Conservation (phyloP, 2,113 vertebrate genomes). For the Periophthalmodon schlosseri region DNA sequence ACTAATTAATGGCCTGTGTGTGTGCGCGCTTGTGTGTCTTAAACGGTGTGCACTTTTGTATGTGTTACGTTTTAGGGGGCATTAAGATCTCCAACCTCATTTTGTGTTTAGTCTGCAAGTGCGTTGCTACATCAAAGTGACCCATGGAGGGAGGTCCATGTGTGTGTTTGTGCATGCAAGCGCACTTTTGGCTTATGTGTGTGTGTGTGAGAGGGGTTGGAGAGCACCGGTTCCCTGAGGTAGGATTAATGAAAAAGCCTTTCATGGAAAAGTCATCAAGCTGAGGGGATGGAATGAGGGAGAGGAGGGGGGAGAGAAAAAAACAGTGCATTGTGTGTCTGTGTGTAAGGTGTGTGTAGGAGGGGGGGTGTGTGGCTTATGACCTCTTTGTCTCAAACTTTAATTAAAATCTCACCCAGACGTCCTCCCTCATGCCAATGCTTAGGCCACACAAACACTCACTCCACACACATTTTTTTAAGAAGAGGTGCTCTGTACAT, state of each 20-base stretch:
- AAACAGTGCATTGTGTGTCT: constrained; percentile 69
- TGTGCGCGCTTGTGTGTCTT: constrained; percentile 31
- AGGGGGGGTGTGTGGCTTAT: constrained; percentile 75
- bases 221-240: constrained; percentile 80
- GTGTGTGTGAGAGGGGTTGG: constrained; percentile 62
- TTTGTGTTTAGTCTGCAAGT: constrained; percentile 76
- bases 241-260: constrained; percentile 84
- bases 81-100: constrained; percentile 67
- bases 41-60: constrained; percentile 44
- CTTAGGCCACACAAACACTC: constrained; percentile 69
- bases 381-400: constrained; percentile 83
- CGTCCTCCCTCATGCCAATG: constrained; percentile 78
- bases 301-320: constrained; percentile 70
- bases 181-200: constrained; percentile 26
- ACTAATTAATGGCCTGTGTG: constrained; percentile 71
- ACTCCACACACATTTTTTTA: constrained; percentile 33
- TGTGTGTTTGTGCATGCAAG: constrained; percentile 40
- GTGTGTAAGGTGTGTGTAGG: constrained; percentile 49
- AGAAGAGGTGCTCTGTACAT: constrained; percentile 52
- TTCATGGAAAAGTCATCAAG: constrained; percentile 84
- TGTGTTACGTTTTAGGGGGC: constrained; percentile 62
- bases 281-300: constrained; percentile 79
- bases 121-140: constrained; percentile 76
- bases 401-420: constrained; percentile 85
- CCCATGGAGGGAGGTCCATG: constrained; percentile 65